A percentile compares a stretch with the other conserved stretches of the same genome.
These are phyloP conservation scores for Nymphalis polychloros DNA, from an alignment of 2,888 invertebrate species.

Conservation along the genomic window DNA sequence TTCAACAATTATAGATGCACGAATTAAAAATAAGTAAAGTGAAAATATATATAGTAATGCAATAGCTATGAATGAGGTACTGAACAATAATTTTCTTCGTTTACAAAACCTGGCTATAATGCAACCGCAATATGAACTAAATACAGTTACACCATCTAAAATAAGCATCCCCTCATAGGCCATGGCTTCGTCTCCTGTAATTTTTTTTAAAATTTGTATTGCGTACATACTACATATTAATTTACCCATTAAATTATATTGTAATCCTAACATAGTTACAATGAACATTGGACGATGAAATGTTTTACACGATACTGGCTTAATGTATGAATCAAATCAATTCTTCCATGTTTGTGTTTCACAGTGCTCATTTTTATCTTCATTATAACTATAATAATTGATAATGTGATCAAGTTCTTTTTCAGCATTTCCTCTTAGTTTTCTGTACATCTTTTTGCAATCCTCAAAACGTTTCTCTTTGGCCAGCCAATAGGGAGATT, in stretches of 20 bases:
- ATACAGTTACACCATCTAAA: slow-evolving; percentile 48
- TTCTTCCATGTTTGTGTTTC: slow-evolving; percentile 3
- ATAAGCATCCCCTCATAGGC: slow-evolving; percentile 49
- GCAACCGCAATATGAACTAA: slow-evolving; percentile 59
- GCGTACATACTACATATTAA: slow-evolving; percentile 42
- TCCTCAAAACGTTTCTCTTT: slow-evolving; percentile 54
- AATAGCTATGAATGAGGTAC: slow-evolving; percentile 24
- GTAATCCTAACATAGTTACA: slow-evolving; percentile 42
- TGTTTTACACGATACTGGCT: slow-evolving; percentile 27
- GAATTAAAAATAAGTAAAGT: slow-evolving; percentile 40
- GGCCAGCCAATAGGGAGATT: slow-evolving; percentile 56
- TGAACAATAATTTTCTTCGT: slow-evolving; percentile 43
- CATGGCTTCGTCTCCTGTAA: slow-evolving; percentile 40
- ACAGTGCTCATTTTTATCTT: background rate
- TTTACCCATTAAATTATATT: slow-evolving; percentile 46
- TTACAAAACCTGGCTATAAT: slow-evolving; percentile 51
- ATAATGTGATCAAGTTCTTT: slow-evolving; percentile 23
- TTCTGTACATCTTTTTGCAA: slow-evolving; percentile 49
- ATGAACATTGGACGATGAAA: slow-evolving; percentile 51
- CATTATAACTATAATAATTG: slow-evolving; percentile 1
- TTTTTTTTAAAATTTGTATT: slow-evolving; percentile 43
- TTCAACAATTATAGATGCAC: slow-evolving; percentile 33
- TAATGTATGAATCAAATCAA: background rate
- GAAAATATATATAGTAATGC: slow-evolving; percentile 37
- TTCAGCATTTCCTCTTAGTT: slow-evolving; percentile 52